Base-by-base conservation (phyloP, 1,140 invertebrate genomes). In the Luehdorfia chinensis region DNA sequence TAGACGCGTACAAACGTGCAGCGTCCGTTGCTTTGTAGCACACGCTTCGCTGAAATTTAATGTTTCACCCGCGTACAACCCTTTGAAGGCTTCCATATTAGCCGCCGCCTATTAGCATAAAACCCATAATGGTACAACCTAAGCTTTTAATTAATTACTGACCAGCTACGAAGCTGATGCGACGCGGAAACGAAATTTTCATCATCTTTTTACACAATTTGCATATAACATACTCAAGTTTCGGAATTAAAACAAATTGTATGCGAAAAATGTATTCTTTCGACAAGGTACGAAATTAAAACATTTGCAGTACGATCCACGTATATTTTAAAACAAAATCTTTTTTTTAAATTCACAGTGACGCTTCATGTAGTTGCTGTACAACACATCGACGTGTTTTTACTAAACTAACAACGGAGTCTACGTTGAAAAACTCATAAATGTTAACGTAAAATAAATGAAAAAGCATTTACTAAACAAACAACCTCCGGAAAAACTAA, bases 401-500 rank as follows among this genome's bases (percentile, higher is more conserved):
- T 41, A 52, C 52, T 58, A 51, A 41, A 59, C 53, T 47, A 66
- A 66, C 54, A 73, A 47, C 51, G 36, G n/a, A n/a, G 47, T 43
- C 46, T 41, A 63, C 56, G 50, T 52, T 62, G 66, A 74, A 78
- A 80, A 78, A 66, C 76, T 84, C 80, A 84, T 84, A 81, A 84
- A 81, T 76, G 75, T 75, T 78, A 76, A 75, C 63, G 63, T 54
- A 68, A 73, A 75, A 80, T 62, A 75, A 77, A 79, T 69, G 74
- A 81, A 79, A 75, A 77, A 65, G 46, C 66, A 69, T 74, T 61
- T 56, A 67, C 66, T 70, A 68, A 62, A 75, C 74, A 78, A 81
- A 81, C 78, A 84, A 78, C 75, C 69, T 78, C 72, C 72, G 72
- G 71, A 54, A 75, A 76, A 84, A 84, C 80, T 84, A 84, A 83